A percentile compares a stretch with the other conserved stretches of the same genome.
phyloP scores from a whole-genome alignment of 53 echinoderm and acorn worm species.

The Echinarachnius parma region DNA sequence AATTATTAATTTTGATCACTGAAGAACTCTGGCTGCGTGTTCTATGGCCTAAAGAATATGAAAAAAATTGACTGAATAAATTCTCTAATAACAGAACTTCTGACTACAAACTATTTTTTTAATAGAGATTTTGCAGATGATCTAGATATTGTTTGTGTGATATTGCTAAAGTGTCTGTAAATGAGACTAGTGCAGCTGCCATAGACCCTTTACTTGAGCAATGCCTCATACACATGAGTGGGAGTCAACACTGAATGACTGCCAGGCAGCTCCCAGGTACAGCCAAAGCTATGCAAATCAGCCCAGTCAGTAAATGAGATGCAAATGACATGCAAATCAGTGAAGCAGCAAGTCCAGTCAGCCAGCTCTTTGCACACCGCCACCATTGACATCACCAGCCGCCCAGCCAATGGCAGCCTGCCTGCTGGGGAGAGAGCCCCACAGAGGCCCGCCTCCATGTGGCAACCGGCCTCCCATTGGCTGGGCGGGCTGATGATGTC shows the following conservation, averaged over 20 bases:
- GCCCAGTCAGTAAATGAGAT: slow-evolving; percentile 8
- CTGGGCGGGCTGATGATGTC: slow-evolving; percentile 27
- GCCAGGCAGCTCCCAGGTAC: slow-evolving; percentile 31
- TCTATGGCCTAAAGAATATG: no score
- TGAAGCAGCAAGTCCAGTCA: slow-evolving; percentile 17
- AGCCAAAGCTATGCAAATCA: slow-evolving; percentile 4
- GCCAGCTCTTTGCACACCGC: slow-evolving; percentile 18
- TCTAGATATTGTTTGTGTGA: no score
- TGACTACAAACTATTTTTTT: no score
- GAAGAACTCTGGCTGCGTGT: no score
- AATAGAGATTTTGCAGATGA: no score
- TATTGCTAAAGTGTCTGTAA: no score
- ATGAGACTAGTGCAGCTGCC: no score
- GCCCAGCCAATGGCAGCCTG: slow-evolving; percentile 14
- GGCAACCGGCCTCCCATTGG: slow-evolving; percentile 32
- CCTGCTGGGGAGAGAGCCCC: slow-evolving; percentile 10
- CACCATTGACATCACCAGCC: slow-evolving; percentile 18
- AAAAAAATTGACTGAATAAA: no score
- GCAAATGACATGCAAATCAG: slow-evolving; percentile 47
- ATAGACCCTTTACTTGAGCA: neutral
- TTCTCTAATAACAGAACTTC: no score
- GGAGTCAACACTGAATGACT: slow-evolving; percentile 39
- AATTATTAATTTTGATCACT: no score
- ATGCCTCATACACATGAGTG: slow-evolving; percentile 30
- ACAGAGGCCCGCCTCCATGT: slow-evolving; percentile 25